A percentile compares a stretch with the other conserved stretches of the same genome.
Conservation (phyloP, 2,113 vertebrate genomes). For the Cyanoramphus novaezelandiae region DNA sequence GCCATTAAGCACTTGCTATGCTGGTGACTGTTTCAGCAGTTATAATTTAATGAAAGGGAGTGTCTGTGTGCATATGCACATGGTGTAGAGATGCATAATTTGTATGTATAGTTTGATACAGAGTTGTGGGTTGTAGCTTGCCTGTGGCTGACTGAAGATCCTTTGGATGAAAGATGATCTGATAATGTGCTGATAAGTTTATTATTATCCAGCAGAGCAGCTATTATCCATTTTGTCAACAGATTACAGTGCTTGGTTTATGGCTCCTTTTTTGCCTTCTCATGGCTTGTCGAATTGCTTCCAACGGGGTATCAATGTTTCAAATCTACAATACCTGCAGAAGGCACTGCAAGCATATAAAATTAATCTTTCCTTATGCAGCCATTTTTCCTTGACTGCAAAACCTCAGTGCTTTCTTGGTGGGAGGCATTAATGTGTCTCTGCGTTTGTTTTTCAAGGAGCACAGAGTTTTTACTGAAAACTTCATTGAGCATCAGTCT, state of each 20-base stretch:
- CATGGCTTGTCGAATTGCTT: background rate
- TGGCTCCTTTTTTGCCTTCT: conserved; percentile 8
- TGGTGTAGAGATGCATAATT: background rate
- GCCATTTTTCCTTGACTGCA: background rate
- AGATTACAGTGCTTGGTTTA: conserved; percentile 3
- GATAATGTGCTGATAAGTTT: conserved; percentile 14
- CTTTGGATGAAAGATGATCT: background rate
- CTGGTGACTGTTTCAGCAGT: background rate
- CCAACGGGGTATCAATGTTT: background rate
- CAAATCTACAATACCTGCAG: background rate
- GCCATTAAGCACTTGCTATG: background rate
- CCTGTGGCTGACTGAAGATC: background rate
- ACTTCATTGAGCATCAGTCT: background rate
- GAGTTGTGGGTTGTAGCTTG: background rate
- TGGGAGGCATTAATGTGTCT: background rate
- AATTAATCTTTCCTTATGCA: background rate
- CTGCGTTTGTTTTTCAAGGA: background rate
- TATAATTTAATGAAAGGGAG: background rate
- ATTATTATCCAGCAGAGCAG: conserved; percentile 2
- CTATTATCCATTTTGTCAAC: conserved; percentile 14
- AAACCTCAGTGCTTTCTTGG: background rate
- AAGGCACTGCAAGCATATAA: background rate
- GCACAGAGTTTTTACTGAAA: background rate
- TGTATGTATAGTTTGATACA: background rate
- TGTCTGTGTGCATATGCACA: accelerated